Base-by-base conservation (phyloP, 92 coral and sea anemone species). In the Siderastrea radians region DNA sequence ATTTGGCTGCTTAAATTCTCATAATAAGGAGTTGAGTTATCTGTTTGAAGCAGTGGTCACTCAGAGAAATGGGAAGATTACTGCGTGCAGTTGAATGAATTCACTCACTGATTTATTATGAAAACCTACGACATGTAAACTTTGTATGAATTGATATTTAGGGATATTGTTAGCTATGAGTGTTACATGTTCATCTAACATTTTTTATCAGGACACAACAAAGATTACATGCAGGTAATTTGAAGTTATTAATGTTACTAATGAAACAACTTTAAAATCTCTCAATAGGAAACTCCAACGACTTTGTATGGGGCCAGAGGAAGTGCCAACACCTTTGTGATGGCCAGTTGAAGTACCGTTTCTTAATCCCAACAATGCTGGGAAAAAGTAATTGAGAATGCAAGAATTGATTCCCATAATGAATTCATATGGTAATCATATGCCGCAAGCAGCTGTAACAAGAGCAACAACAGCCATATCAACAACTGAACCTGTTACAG, bases 301-400 rank as follows among this genome's bases (percentile, higher is more conserved):
- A 44, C 45, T 46, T 48, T 51, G n/a, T n/a, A n/a, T 51, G 78
- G 78, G 78, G 48, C n/a, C 50, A 45, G 62, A 3, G 17, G 17
- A 46, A 74, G 63, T 74, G 62, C 19, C 78, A 51, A 74, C 78
- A n/a, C n/a, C 78, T 8, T 2, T 46, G 16, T 74, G 78, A 62
- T 74, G 78, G 63, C 78, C 78, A 7, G 61, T 15, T n/a, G 1
- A 3, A 14, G 51, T 51, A 50, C 61, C 78, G 62, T 74, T 74
- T 45, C 78, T 74, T 14, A 62, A 74, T 45, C 62, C 78, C 50
- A 74, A 74, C 47, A 74, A 74, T 74, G 78, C 78, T 74, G 78
- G 63, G 61, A 74, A 74, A 74, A 74, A 74, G 15, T 1, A 74
- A 7, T 19, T 74, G 62, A 51, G 17, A n/a, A 62, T 45, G 63